Evolutionary conservation across 35 echinoderm and acorn worm species (phyloP), one percentile per base, ranked within the genome.

Genomic region (Apostichopus parvimensis): DNA sequence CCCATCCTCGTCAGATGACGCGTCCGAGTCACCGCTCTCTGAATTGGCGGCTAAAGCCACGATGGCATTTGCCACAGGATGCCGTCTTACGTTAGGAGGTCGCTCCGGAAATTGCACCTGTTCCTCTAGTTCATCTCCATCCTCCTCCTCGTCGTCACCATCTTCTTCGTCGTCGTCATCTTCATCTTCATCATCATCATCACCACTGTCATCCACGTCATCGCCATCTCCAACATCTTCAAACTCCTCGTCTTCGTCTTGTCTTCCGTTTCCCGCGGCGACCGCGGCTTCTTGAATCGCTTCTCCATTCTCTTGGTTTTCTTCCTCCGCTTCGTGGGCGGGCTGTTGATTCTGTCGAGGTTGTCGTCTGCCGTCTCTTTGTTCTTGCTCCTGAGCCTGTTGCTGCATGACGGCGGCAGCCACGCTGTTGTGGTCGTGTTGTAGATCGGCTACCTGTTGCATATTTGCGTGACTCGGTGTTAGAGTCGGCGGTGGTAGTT

Each of bases 71-170:
- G 89, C 89, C 13, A 91, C 77, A 17, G 95, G 95, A 22, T 93
- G 95, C 45, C 95, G 80, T 1, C 91, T 60, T 17, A 23, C 68
- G 66, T 97, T 97, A 14, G 95, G 95, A 20, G 95, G 93, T 90
- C 95, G 91, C 83, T 94, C 93, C 11, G 95, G 93, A 91, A 97
- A 92, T 60, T 97, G 95, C 71, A 97, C 93, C 75, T 94, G 93
- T 76, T 97, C 95, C 28, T 97, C 95, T 26, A 87, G 82, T 13
- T 92, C 92, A 14, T 86, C 87, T 24, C 95, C 97, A 1, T 91
- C 93, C 0, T 94, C 95, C 1, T 90, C 93, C 0, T 91, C 87
- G 4, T 90, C 87, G 1, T 89, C 87, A 1, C 91, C 93, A 77
- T 94, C 93, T 14, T 94, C 93, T 26, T 82, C 88, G 52, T 90